Base-by-base conservation (phyloP, 2,797 vertebrate genomes). In the Sebastes baramenuke region DNA sequence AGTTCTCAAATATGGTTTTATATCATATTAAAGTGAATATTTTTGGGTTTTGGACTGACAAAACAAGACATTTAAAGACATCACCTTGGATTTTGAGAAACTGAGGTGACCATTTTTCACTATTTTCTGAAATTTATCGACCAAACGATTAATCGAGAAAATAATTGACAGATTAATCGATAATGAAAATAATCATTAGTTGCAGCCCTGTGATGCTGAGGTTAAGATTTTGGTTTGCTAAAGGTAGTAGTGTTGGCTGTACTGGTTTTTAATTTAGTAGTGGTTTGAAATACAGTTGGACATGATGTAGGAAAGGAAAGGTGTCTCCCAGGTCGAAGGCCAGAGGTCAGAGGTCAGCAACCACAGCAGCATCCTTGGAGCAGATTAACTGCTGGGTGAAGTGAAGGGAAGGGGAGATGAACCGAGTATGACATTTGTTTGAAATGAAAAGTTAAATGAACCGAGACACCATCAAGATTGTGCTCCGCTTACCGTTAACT, bases 321-420 rank as follows among this genome's bases (percentile, higher is more conserved):
- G 34, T 34, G 4, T 34, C 34, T 34, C 34, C 34, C 1, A 0
- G 10, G 10, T 38, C 59, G 32, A 67, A 56, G 34, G 68, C 73
- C 24, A 36, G 25, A 34, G 88, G 83, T 83, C 88, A 87, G 78
- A 67, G 89, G 86, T 92, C 88, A 89, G 73, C 81, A 90, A 75
- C 49, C 77, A 89, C 77, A 79, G 85, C 79, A 85, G 66, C 62
- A 68, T 79, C 75, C 32, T 52, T 55, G 77, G n/a, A 72, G 29
- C 80, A 69, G 79, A 64, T 60, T 70, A 66, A 56, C 30, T 34
- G 60, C 24, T 34, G 60, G 25, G 11, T 67, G n/a, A 32, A 34
- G 7, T 13, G 30, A 32, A 32, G 30, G 30, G 34, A 69, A 20
- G 14, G 14, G 5, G 16, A 42, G 62, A 52, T 72, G 55, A 74